phyloP scores from a whole-genome alignment of 2,888 invertebrate species.

The Meliscaeva auricollis region DNA sequence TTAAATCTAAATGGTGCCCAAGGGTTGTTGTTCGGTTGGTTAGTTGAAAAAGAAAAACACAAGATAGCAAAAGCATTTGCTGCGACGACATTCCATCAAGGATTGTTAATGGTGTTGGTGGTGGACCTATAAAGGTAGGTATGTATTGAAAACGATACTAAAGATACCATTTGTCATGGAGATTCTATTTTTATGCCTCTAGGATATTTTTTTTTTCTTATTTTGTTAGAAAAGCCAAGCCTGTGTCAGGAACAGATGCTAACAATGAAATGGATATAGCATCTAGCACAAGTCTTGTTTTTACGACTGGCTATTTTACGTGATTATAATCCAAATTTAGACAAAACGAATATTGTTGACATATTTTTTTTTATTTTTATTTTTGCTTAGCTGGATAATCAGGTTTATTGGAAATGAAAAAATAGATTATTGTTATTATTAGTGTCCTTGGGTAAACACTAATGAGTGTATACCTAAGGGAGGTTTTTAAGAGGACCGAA shows the following conservation, averaged over 20 bases:
- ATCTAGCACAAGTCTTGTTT: slow-evolving; percentile 14
- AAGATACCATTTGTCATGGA: slow-evolving; percentile 51
- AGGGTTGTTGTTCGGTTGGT: slow-evolving; percentile 4
- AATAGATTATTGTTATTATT: slow-evolving; percentile 11
- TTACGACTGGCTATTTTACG: slow-evolving; percentile 34
- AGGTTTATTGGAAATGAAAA: not conserved
- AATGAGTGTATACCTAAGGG: not conserved
- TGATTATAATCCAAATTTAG: slow-evolving; percentile 28
- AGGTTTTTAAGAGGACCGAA: not conserved
- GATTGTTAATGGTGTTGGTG: not conserved
- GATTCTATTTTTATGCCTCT: slow-evolving; percentile 38
- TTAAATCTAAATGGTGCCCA: slow-evolving; percentile 38
- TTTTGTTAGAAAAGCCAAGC: not conserved
- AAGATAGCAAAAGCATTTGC: not conserved
- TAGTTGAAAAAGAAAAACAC: not conserved
- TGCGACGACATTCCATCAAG: slow-evolving; percentile 18
- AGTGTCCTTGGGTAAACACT: not conserved
- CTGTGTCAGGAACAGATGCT: slow-evolving; percentile 47
- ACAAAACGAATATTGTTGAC: not conserved
- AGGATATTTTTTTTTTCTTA: slow-evolving; percentile 34
- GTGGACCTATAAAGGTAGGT: slow-evolving; percentile 15
- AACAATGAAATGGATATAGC: slow-evolving; percentile 31
- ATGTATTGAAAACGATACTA: slow-evolving; percentile 35
- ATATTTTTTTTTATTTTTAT: slow-evolving; percentile 4
- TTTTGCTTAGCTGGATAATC: not conserved